Evolutionary conservation across 2,113 vertebrate species (phyloP).

Genomic region (Pholis gunnellus): DNA sequence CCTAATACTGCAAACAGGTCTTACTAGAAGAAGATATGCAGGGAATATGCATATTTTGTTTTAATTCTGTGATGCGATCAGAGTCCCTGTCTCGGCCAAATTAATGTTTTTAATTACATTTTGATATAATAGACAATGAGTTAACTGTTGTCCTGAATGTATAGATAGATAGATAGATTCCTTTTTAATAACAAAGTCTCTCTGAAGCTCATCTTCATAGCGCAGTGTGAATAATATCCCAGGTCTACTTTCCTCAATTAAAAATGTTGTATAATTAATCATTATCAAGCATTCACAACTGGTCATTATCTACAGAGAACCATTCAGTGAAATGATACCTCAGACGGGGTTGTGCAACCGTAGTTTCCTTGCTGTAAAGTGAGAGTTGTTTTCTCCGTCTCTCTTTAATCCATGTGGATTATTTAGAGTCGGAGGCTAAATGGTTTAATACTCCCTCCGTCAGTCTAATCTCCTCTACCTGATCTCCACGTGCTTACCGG

Average conservation of each 20-base stretch:
- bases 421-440: constrained; percentile 57
- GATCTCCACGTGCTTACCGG: constrained; percentile 49
- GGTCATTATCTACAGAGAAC: background rate
- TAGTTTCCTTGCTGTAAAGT: background rate
- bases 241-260: background rate
- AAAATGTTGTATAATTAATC: background rate
- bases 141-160: background rate
- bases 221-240: background rate
- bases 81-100: background rate
- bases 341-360: background rate
- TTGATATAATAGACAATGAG: background rate
- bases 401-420: constrained; percentile 51
- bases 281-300: background rate
- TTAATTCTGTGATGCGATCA: no score
- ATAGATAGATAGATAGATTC: background rate
- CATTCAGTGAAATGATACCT: background rate
- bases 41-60: no score
- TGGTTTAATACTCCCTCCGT: constrained; percentile 55
- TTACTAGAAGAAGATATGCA: no score
- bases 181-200: background rate
- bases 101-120: background rate
- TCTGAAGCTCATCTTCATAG: background rate
- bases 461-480: constrained; percentile 52
- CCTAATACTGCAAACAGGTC: background rate
- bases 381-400: constrained; percentile 31